phyloP scores from a whole-genome alignment of 1,140 invertebrate species.

The Drosophila nigrodunni region DNA sequence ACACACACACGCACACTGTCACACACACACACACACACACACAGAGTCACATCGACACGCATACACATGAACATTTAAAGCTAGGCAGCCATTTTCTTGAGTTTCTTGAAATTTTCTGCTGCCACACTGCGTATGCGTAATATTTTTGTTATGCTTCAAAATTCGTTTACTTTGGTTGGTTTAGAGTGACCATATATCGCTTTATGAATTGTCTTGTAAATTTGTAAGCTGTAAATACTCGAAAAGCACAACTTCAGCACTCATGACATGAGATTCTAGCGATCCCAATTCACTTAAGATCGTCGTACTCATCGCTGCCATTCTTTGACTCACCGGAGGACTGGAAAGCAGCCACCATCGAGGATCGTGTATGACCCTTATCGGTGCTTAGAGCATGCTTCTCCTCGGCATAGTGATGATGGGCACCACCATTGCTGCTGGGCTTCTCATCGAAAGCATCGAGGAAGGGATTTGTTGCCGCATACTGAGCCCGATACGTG shows the following conservation, averaged over 20 bases:
- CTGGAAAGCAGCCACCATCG: slow-evolving; percentile 75
- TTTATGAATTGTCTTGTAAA: slow-evolving; percentile 59
- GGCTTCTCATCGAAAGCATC: slow-evolving; percentile 79
- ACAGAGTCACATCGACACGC: slow-evolving; percentile 7
- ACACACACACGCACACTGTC: neutral
- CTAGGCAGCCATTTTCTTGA: slow-evolving; percentile 43
- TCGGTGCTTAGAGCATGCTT: slow-evolving; percentile 45
- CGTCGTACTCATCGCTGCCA: slow-evolving; percentile 82
- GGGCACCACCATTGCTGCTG: slow-evolving; percentile 42
- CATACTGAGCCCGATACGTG: slow-evolving; percentile 83
- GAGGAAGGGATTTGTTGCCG: slow-evolving; percentile 84
- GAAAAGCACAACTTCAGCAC: slow-evolving; percentile 75
- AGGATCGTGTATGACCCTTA: slow-evolving; percentile 61
- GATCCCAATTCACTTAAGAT: slow-evolving; percentile 66
- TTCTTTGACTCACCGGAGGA: slow-evolving; percentile 80
- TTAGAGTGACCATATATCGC: no score
- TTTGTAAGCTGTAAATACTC: slow-evolving; percentile 83
- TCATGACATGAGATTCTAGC: neutral
- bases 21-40: slow-evolving; percentile 24
- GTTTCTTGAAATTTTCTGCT: slow-evolving; percentile 7
- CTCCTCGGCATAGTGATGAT: slow-evolving; percentile 46
- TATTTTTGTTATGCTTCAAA: slow-evolving; percentile 37
- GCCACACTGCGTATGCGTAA: slow-evolving; percentile 30
- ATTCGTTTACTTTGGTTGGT: slow-evolving; percentile 37
- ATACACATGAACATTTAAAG: slow-evolving; percentile 42